phyloP scores from a whole-genome alignment of 2,888 invertebrate species.

The Dascillus cervinus region DNA sequence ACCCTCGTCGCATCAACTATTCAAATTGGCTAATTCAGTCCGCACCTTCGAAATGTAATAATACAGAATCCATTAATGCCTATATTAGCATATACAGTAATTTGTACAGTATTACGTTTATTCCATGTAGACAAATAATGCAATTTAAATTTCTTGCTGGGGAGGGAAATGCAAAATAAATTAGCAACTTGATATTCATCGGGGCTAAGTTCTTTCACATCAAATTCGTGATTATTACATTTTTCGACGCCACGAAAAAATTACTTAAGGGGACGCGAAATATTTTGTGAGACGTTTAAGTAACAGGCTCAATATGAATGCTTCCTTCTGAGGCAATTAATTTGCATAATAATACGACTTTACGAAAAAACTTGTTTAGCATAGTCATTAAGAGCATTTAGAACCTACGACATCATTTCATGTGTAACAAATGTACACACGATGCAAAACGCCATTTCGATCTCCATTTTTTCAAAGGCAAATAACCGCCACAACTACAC shows the following conservation, averaged over 20 bases:
- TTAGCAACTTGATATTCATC: too few species aligned
- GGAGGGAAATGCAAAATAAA: too few species aligned
- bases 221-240: too few species aligned
- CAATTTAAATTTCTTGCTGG: slow-evolving; percentile 18
- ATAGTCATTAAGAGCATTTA: slow-evolving; percentile 24
- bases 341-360: slow-evolving; percentile 20
- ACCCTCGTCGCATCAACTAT: slow-evolving; percentile 32
- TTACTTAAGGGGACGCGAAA: too few species aligned
- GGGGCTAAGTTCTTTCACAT: too few species aligned
- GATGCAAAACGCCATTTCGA: too few species aligned
- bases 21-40: slow-evolving; percentile 35
- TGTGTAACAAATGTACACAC: too few species aligned
- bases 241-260: too few species aligned
- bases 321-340: slow-evolving; percentile 19
- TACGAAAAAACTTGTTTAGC: slow-evolving; percentile 25
- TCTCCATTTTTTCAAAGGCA: too few species aligned
- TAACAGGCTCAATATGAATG: too few species aligned
- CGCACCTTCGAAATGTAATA: slow-evolving; percentile 36
- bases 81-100: slow-evolving; percentile 37
- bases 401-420: slow-evolving; percentile 9
- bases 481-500: too few species aligned
- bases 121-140: slow-evolving; percentile 26
- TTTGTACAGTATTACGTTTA: slow-evolving; percentile 31
- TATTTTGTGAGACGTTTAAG: too few species aligned
- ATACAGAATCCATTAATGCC: slow-evolving; percentile 37